phyloP scores from a whole-genome alignment of 2,113 vertebrate species.

The Benitochromis conjunctus region DNA sequence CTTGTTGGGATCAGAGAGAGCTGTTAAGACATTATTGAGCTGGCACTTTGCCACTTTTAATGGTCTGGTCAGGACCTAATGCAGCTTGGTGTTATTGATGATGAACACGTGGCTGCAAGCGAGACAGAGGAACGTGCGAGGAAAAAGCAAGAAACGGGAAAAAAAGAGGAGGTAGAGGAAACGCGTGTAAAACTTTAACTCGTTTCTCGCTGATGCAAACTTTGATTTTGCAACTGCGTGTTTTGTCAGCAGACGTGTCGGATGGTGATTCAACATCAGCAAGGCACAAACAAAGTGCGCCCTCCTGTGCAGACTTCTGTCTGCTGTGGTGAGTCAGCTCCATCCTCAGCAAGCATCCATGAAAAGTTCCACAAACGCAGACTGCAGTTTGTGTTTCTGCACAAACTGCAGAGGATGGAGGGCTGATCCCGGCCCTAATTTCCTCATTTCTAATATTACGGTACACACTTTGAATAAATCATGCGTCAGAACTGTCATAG shows the following conservation, averaged over 20 bases:
- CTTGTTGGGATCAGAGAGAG: not conserved
- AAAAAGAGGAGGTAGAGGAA: not conserved
- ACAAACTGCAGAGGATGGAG: not conserved
- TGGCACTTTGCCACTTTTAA: slow-evolving; percentile 2
- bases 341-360: slow-evolving; percentile 7
- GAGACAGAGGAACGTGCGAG: not conserved
- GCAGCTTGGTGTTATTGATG: slow-evolving; percentile 10
- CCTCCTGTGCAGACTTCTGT: slow-evolving; percentile 32
- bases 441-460: not conserved
- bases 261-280: slow-evolving; percentile 19
- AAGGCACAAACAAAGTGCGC: slow-evolving; percentile 9
- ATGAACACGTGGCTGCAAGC: not conserved
- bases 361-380: slow-evolving; percentile 15
- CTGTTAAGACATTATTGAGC: slow-evolving; percentile 1
- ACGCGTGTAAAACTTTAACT: not conserved
- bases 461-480: not conserved
- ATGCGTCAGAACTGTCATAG: not conserved
- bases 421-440: not conserved
- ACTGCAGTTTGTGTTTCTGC: slow-evolving; percentile 34
- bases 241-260: not conserved
- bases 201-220: not conserved
- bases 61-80: not conserved
- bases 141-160: not conserved
- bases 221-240: not conserved
- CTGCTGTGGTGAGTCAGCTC: slow-evolving; percentile 65